Conservation (phyloP, 53 echinoderm and acorn worm genomes). For the Actinopyga echinites region DNA sequence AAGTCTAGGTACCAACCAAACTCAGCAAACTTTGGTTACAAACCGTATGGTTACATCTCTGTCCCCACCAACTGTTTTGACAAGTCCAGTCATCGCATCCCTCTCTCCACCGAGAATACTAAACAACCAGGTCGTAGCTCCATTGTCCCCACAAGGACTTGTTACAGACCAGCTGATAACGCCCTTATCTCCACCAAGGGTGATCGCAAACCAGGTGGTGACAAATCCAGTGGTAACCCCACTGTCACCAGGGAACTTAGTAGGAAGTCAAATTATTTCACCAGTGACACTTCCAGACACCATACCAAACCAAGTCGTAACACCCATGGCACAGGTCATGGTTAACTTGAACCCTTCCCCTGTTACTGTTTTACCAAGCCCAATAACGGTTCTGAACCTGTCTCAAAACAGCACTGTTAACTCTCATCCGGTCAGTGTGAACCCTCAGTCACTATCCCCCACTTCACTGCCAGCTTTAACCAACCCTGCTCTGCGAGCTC, state of each 20-base stretch:
- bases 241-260: too few species aligned
- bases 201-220: not conserved
- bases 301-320: too few species aligned
- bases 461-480: not conserved
- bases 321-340: not conserved
- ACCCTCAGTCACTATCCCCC: not conserved
- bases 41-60: too few species aligned
- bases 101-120: too few species aligned
- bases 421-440: not conserved
- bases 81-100: too few species aligned
- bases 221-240: too few species aligned
- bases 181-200: not conserved
- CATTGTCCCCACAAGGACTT: not conserved
- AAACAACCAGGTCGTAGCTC: too few species aligned
- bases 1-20: too few species aligned
- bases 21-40: too few species aligned
- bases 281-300: too few species aligned
- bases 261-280: too few species aligned
- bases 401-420: not conserved
- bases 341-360: not conserved
- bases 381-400: constrained; percentile 27
- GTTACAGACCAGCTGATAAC: not conserved
- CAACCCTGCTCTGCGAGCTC: constrained; percentile 16
- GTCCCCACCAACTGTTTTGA: too few species aligned
- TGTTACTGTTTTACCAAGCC: not conserved